Evolutionary conservation across 2,113 vertebrate species (phyloP), one percentile per base, ranked within the genome.

Genomic region (Oreochromis spilurus): DNA sequence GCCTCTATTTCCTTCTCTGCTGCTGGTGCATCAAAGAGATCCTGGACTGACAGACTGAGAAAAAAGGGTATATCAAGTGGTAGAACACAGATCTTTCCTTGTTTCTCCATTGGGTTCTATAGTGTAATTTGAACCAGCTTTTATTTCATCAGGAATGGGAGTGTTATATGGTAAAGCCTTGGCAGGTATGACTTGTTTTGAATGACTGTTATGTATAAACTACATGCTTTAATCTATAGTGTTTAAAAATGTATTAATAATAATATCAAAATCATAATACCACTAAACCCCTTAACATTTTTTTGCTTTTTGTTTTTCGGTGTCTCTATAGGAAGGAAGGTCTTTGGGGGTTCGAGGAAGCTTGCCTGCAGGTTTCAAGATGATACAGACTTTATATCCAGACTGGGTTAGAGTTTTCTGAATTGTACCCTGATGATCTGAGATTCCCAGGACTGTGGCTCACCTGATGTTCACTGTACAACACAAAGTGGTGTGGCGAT

Each of bases 11-110:
- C 81, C 95, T 98, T 14, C 97, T 99, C 29, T 98, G 98, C 95
- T 99, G 98, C 93, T 98, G 98, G 98, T 99, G 97, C 90, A 94
- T 98, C 88, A 97, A 88, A n/a, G 96, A 98, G 93, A 96, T 99
- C 84, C 94, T 99, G 94, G 98, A 99, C 87, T 98, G 95, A 95
- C 13, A 1, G 38, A 77, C 34, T 45, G 60, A 54, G 43, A 53
- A 43, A 77, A 50, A 77, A 84, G 80, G 88, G 70, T 70, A 26
- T 53, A 86, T 82, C 54, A 86, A 85, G 36, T 81, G 83, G 55
- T 77, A 65, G 67, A 52, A 79, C 43, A 82, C 83, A 53, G 86
- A 86, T 86, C 91, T 91, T 88, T 79, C 14, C 19, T 9, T 53
- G 60, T 86, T 87, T 84, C 36, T 78, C 60, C 13, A 2, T 78